A percentile compares a stretch with the other conserved stretches of the same genome.
These are phyloP conservation scores for Neodon shergylaensis DNA, from an alignment of 2,113 vertebrate genomes.

Conservation along the genomic window DNA sequence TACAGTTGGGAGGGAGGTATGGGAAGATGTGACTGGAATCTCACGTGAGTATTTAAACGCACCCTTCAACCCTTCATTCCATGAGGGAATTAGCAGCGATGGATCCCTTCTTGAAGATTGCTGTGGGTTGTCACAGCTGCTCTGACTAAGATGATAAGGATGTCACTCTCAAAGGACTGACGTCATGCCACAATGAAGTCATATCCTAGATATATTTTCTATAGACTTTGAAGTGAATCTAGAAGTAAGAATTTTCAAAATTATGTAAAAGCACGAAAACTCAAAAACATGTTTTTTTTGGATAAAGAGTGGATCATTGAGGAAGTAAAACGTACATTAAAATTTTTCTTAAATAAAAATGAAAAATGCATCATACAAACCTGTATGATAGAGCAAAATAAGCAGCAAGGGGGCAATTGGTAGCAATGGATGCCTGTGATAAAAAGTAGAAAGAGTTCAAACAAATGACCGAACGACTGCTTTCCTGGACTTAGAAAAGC, in stretches of 20 bases:
- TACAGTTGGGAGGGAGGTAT: not conserved
- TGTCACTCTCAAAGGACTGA: not conserved
- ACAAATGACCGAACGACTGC: not conserved
- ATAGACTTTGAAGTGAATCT: not conserved
- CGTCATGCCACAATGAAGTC: not conserved
- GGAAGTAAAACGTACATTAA: not conserved
- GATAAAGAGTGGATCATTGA: not conserved
- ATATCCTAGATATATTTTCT: not conserved
- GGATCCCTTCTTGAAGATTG: not conserved
- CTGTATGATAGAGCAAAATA: not conserved
- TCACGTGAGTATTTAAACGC: not conserved
- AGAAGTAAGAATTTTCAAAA: not conserved
- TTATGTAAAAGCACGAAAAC: not conserved
- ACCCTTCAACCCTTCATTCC: not conserved
- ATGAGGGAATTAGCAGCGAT: not conserved
- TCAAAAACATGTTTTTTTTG: not conserved
- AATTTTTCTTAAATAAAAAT: not conserved
- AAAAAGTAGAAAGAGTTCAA: not conserved
- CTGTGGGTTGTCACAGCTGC: not conserved
- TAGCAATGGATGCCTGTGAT: not conserved
- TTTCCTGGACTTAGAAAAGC: not conserved
- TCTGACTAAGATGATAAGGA: not conserved
- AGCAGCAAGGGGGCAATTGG: not conserved
- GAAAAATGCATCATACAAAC: not conserved
- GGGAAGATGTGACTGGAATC: too few species aligned